Evolutionary conservation across 1,140 invertebrate genomes (phyloP).

Genomic region (Cardiocondyla obscurior): DNA sequence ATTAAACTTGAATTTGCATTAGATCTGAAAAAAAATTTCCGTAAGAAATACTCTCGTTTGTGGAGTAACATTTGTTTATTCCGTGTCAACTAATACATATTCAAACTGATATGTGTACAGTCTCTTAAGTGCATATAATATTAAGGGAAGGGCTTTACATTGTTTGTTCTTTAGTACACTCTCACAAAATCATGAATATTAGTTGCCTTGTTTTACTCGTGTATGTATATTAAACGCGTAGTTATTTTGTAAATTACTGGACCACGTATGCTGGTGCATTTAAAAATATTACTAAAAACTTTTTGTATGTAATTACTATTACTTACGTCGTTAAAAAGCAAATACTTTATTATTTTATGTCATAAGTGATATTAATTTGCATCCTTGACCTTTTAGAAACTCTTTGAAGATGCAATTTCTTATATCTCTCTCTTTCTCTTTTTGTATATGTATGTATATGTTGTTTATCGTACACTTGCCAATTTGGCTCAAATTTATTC

Average conservation of each 20-base stretch:
- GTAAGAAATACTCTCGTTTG: too few species aligned
- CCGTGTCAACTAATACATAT: too few species aligned
- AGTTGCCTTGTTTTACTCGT: neutral
- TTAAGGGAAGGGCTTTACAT: neutral
- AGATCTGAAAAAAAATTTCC: too few species aligned
- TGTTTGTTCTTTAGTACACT: neutral
- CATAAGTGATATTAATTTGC: neutral
- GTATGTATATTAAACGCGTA: neutral
- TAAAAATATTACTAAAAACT: neutral
- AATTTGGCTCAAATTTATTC: neutral
- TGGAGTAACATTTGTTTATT: too few species aligned
- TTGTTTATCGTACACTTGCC: conserved; percentile 21
- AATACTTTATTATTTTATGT: neutral
- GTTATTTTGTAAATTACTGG: neutral
- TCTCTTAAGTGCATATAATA: neutral
- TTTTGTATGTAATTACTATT: neutral
- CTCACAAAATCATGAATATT: conserved; percentile 6
- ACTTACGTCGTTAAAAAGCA: neutral
- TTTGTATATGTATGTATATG: neutral
- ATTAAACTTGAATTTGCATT: too few species aligned
- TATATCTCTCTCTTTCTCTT: neutral
- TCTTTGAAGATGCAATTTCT: neutral
- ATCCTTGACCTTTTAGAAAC: conserved; percentile 12
- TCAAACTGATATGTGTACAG: too few species aligned
- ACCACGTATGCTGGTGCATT: neutral